Evolutionary conservation across 2,113 vertebrate species (phyloP), one percentile per base, ranked within the genome.

Genomic region (Centrocercus urophasianus): DNA sequence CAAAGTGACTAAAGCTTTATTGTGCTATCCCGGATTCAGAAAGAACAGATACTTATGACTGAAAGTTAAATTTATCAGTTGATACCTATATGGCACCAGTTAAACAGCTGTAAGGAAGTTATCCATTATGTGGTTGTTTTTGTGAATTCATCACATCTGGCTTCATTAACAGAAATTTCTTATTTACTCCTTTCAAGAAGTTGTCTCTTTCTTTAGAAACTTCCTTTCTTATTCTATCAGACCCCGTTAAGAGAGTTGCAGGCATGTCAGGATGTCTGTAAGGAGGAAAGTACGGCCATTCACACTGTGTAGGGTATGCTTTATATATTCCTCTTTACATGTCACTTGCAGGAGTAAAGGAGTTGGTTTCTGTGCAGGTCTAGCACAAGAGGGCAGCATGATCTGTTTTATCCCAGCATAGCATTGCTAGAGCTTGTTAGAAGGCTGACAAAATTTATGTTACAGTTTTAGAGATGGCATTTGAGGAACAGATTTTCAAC

Each of bases 321-420:
- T 73, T 70, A n/a, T 50, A 10, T 65, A 24, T 92, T 73, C 30
- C 21, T 88, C 25, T 92, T 87, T 59, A 12, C 43, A 25, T 81
- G 63, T 87, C 75, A n/a, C 43, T 93, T 71, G 61, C 42, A 12
- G 56, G n/a, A 72, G 34, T 30, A 30, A 84, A 89, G 48, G 30
- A 36, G 1, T 48, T 36, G 22, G 30, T 93, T 93, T 65, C 75
- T 73, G 59, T 94, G 66, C 54, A 38, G 0, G 2, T 93, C 84
- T 60, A 70, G 73, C 98, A 98, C 98, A 95, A 98, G 98, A 97
- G 98, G 98, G 98, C 98, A 98, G 98, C 95, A 97, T 96, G 87
- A 88, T 82, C 98, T 97, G 65, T 89, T 79, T 96, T 96, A 98
- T 98, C 56, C 63, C 40, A 15, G 15, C 48, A 0, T 11, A 38